phyloP scores from a whole-genome alignment of 2,113 vertebrate species.

The Centropus unirufus region DNA sequence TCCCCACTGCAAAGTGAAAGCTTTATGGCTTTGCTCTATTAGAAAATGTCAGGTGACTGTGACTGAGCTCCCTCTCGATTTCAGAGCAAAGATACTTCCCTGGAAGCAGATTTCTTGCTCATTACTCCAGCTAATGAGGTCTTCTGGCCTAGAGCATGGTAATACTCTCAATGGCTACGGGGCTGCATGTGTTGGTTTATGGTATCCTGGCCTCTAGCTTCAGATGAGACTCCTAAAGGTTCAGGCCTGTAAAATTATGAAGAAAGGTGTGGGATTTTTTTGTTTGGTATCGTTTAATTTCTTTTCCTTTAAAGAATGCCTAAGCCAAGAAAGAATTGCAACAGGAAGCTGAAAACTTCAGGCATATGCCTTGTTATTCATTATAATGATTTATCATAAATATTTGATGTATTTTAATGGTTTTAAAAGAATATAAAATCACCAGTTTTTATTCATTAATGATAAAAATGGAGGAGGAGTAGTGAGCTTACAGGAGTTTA shows the following conservation, averaged over 20 bases:
- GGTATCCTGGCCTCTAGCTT: not conserved
- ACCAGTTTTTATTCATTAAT: slow-evolving; percentile 31
- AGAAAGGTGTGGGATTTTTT: accelerated
- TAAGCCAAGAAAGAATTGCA: not conserved
- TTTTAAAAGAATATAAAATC: slow-evolving; percentile 40
- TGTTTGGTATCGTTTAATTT: not conserved
- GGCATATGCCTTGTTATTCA: accelerated
- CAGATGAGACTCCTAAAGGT: not conserved
- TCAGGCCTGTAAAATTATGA: not conserved
- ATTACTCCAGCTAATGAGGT: not conserved
- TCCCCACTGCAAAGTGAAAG: not conserved
- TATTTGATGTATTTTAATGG: slow-evolving; percentile 46
- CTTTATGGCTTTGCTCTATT: not conserved
- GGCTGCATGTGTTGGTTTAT: accelerated
- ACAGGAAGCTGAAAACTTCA: not conserved
- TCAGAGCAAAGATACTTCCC: not conserved
- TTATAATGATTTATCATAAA: not conserved
- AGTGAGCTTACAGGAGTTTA: slow-evolving; percentile 40
- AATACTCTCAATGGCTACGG: not conserved
- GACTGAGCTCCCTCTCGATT: accelerated
- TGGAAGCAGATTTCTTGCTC: not conserved
- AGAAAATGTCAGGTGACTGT: not conserved
- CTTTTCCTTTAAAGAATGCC: not conserved
- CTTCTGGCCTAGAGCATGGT: not conserved
- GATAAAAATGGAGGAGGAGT: slow-evolving; percentile 14